phyloP scores from a whole-genome alignment of 1,140 invertebrate genomes.

The Macrotrachela quadricornifera region DNA sequence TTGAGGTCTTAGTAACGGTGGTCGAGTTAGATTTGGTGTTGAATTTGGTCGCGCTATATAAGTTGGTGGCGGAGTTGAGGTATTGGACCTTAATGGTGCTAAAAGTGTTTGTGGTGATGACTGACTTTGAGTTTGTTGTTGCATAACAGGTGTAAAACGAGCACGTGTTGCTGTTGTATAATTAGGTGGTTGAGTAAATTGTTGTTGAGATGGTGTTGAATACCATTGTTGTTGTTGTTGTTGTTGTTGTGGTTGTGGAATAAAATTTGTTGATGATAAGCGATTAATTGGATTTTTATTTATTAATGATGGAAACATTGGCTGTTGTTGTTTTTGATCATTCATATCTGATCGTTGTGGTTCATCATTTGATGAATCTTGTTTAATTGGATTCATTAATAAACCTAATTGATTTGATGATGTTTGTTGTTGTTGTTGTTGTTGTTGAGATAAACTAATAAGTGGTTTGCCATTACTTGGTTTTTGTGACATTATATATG shows the following conservation, averaged over 20 bases:
- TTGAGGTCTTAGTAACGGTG: no score
- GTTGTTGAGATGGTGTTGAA: no score
- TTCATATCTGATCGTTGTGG: no score
- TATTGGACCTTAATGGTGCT: no score
- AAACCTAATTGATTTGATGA: not conserved
- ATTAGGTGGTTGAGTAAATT: no score
- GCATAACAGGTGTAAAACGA: no score
- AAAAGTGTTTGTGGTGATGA: not conserved
- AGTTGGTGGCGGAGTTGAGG: not conserved
- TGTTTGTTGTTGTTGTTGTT: not conserved
- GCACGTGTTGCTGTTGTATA: no score
- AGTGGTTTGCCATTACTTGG: not conserved
- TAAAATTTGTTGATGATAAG: not conserved
- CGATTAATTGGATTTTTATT: not conserved
- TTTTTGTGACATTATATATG: not conserved
- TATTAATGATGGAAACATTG: not conserved
- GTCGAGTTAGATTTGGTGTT: not conserved
- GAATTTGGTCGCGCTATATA: not conserved
- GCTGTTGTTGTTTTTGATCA: not conserved
- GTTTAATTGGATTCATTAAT: not conserved
- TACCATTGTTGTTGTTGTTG: not conserved
- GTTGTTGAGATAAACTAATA: not conserved
- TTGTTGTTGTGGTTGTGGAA: not conserved
- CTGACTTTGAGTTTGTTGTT: not conserved
- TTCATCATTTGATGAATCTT: not conserved